phyloP scores from a whole-genome alignment of 2,113 vertebrate genomes.

The Neolamprologus brichardi region DNA sequence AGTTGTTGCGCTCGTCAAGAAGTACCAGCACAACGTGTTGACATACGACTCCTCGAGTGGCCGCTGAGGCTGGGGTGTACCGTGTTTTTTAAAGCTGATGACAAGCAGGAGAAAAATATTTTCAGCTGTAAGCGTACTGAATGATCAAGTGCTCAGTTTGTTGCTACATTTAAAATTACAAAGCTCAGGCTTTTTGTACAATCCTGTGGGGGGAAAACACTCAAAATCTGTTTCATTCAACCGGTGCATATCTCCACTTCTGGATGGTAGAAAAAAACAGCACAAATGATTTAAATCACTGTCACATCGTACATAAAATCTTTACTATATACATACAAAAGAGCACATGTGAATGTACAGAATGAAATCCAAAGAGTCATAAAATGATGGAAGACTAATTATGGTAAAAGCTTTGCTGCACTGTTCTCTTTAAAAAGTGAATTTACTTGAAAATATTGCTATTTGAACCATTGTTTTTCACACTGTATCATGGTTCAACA shows the following conservation, averaged over 20 bases:
- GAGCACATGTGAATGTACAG: background rate
- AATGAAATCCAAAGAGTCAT: background rate
- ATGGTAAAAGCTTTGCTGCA: background rate
- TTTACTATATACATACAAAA: slow-evolving; percentile 33
- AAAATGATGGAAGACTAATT: slow-evolving; percentile 54
- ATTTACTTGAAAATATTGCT: slow-evolving; percentile 33
- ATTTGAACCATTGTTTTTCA: background rate
- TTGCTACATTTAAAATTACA: slow-evolving; percentile 47
- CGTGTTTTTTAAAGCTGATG: background rate
- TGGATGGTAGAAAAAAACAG: background rate
- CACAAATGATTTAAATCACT: background rate
- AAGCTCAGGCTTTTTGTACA: background rate
- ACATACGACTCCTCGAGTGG: background rate
- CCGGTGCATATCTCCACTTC: background rate
- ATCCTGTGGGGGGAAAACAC: background rate
- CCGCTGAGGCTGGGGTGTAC: background rate
- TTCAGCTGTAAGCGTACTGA: background rate
- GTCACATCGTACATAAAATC: background rate
- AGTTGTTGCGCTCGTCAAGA: background rate
- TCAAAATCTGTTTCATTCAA: background rate
- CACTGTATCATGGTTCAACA: background rate
- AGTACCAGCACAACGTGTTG: background rate
- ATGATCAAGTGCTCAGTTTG: slow-evolving; percentile 20
- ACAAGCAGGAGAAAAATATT: background rate
- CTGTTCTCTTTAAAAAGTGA: background rate